Evolutionary conservation across 2,797 vertebrate genomes (phyloP).

Genomic region (Pangasius krempfi): DNA sequence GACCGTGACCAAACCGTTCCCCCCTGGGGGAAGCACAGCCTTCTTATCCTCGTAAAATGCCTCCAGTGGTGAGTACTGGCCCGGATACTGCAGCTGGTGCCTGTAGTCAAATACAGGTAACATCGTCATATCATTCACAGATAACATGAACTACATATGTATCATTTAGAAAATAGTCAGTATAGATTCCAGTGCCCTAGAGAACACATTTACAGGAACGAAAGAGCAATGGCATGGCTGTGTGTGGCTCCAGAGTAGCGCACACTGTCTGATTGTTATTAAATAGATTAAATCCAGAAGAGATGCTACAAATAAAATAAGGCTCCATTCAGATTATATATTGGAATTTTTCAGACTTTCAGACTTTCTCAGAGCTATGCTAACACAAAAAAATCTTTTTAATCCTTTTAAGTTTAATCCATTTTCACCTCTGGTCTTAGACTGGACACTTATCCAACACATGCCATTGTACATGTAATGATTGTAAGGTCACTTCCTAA

Average conservation of each 20-base stretch:
- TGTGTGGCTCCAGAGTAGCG: too few species aligned
- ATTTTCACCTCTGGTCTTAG: background rate
- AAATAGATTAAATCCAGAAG: background rate
- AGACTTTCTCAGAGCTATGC: too few species aligned
- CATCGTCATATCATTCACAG: background rate
- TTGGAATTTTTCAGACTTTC: background rate
- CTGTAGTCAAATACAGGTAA: constrained; percentile 66
- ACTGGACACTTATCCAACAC: background rate
- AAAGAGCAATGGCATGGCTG: background rate
- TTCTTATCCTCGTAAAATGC: constrained; percentile 99
- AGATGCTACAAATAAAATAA: background rate
- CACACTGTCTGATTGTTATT: background rate
- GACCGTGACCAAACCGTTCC: constrained; percentile 77
- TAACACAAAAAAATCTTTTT: background rate
- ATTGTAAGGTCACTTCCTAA: background rate
- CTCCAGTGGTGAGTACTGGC: constrained; percentile 94
- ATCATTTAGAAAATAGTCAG: background rate
- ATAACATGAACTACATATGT: background rate
- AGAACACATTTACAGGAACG: background rate
- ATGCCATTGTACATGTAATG: too few species aligned
- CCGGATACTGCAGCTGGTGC: constrained; percentile 93
- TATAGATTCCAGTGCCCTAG: too few species aligned
- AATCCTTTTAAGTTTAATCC: background rate
- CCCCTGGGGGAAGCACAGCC: constrained; percentile 83
- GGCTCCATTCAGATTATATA: background rate